Base-by-base conservation (phyloP, 2,888 invertebrate genomes). In the Aricia artaxerxes region DNA sequence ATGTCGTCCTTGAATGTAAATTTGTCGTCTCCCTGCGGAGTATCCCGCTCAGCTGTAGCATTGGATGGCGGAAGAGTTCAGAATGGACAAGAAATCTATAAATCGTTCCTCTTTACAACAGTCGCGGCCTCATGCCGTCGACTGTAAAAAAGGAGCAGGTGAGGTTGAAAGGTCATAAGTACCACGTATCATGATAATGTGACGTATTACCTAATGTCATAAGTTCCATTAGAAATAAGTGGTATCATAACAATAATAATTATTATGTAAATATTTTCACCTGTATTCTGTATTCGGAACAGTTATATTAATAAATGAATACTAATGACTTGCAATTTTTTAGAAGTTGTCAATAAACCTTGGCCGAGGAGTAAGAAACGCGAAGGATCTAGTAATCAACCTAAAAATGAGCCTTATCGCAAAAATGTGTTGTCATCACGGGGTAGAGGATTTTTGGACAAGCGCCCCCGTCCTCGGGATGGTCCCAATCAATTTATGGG, bases 11-110 rank as follows among this genome's bases (percentile, higher is more conserved):
- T 95, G 95, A 95, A 96, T 94, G 94, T 95, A 95, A 91, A 92
- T 92, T 94, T 95, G 92, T 95, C 95, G 95, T 96, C 97, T 96
- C 96, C 96, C 95, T 93, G 95, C 95, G 97, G 97, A 95, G 95
- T 93, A 91, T 88, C 94, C 94, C 95, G 95, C 95, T 94, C 92
- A 92, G 91, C 90, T 91, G 87, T 87, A 88, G 86, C 89, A 87
- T 92, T 95, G 90, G 90, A 93, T 94, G 94, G 95, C 95, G 91
- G 95, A 95, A 88, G 94, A 94, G 87, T 91, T 91, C 91, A 93
- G 94, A 93, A 97, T 97, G 97, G 97, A 97, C 95, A 97, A 97
- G 92, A 97, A 97, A 94, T 95, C 96, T 90, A 95, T 95, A 89
- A 95, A 95, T 92, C 96, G 96, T 92, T 95, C 95, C 88, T 92